Percentiles rank a stretch among this genome's conserved stretches.
These are phyloP conservation scores for Tipula confusa DNA, from an alignment of 2,888 invertebrate genomes.

Conservation along the genomic window DNA sequence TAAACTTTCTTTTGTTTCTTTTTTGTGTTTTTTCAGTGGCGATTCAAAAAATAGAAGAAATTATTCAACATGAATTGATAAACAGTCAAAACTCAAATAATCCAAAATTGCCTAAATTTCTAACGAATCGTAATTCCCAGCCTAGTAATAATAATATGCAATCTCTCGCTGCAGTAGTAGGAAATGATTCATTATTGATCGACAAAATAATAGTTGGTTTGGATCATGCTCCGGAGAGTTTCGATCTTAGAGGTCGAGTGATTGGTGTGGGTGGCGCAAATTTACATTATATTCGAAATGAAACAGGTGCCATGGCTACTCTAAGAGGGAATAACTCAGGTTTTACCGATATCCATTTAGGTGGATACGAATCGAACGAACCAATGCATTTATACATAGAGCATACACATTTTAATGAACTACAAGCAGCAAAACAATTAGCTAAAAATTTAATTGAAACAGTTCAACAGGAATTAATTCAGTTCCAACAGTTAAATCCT, in stretches of 20 bases:
- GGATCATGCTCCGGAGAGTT: constrained; percentile 70
- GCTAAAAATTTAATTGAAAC: constrained; percentile 76
- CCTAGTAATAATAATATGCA: neutral
- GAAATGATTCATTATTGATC: constrained; percentile 37
- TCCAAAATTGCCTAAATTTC: constrained; percentile 27
- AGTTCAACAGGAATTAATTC: constrained; percentile 56
- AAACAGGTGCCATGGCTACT: constrained; percentile 69
- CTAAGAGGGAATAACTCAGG: constrained; percentile 65
- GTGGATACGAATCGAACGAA: constrained; percentile 58
- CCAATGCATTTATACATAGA: constrained; percentile 72
- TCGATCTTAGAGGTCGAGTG: constrained; percentile 70
- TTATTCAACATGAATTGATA: constrained; percentile 35
- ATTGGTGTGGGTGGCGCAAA: constrained; percentile 67
- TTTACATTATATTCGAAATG: constrained; percentile 70
- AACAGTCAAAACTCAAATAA: neutral
- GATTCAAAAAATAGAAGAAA: constrained; percentile 42
- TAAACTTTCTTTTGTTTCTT: constrained; percentile 33
- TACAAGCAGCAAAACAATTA: constrained; percentile 58
- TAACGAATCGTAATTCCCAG: constrained; percentile 32
- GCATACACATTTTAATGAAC: constrained; percentile 64
- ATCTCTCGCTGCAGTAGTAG: neutral
- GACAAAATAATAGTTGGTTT: constrained; percentile 75
- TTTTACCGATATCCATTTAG: constrained; percentile 55
- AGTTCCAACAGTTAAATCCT: constrained; percentile 39
- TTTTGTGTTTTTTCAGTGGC: constrained; percentile 40